Percentiles rank a stretch among this genome's conserved stretches.
phyloP scores from a whole-genome alignment of 2,888 invertebrate species.

The Hanleya hanleyi region DNA sequence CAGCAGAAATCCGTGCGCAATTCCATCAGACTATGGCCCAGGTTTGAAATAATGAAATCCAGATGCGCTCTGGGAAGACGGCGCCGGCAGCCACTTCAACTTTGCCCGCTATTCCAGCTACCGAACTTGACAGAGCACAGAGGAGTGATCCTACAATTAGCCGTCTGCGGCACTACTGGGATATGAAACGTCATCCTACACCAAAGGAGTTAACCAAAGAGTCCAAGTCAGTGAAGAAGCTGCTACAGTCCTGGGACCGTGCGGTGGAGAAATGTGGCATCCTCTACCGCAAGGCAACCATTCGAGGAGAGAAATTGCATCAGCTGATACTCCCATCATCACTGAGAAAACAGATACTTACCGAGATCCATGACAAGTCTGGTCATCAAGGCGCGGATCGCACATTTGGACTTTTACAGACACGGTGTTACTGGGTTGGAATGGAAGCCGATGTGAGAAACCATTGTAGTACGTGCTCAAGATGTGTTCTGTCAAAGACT shows the following conservation, averaged over 20 bases:
- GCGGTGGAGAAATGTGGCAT: background rate
- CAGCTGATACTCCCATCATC: background rate
- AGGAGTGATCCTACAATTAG: background rate
- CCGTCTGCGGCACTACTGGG: background rate
- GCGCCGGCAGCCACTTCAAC: background rate
- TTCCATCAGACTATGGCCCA: background rate
- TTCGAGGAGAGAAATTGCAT: background rate
- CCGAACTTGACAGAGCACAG: background rate
- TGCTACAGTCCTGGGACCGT: background rate
- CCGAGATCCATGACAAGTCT: slow-evolving; percentile 3
- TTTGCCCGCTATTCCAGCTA: background rate
- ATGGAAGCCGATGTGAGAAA: slow-evolving; percentile 13
- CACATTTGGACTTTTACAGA: slow-evolving; percentile 6
- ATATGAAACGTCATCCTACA: background rate
- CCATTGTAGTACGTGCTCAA: slow-evolving; percentile 9
- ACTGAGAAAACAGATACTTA: background rate
- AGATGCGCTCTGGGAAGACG: background rate
- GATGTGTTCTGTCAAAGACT: slow-evolving; percentile 23
- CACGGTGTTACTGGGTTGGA: slow-evolving; percentile 24
- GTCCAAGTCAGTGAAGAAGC: background rate
- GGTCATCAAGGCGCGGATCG: slow-evolving; percentile 20
- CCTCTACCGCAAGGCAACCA: background rate
- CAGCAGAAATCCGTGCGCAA: background rate
- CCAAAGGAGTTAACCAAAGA: background rate
- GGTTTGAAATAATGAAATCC: background rate